Evolutionary conservation across 2,113 vertebrate species (phyloP), one percentile per base, ranked within the genome.

Genomic region (Colaptes auratus): DNA sequence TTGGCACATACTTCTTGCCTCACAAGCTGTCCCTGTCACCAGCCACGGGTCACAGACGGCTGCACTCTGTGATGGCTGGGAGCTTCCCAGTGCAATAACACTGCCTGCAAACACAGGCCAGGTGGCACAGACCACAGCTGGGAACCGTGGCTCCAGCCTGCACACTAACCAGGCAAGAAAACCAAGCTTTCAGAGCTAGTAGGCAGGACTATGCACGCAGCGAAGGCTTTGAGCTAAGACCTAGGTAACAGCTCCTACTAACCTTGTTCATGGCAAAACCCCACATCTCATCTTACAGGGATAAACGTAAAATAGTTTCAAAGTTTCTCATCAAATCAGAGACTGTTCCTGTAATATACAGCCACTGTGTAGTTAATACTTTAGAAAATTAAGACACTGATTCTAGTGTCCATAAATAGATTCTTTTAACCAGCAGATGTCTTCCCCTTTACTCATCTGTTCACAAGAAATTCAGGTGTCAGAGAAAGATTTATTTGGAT

Each of bases 241-340:
- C 17, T 13, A 4, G 52, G 33, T 9, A 74, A 53, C 53, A 87
- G 70, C 70, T 63, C 42, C 77, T 14, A 46, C 52, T 16, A 66
- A 23, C 35, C 72, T 31, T 4, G 18, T 5, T 30, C 4, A 30
- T 1, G 1, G 8, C 50, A 73, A 70, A 66, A 10, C 25, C 55
- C 50, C 19, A 31, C 65, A 5, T 0, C 2, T 21, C 3, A 0
- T 42, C 65, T 60, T 8, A 39, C 35, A 50, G 28, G 50, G 23
- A 31, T 7, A 35, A 73, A 46, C 0, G 0, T 5, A 44, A 9
- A 31, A 15, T 3, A 53, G 20, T 8, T 72, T 17, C 35, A 15
- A 52, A 79, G n/a, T 24, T 67, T 63, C 27, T 59, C 24, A 15
- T 12, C 7, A 3, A 86, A 75, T 21, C 23, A 10, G 42, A 76